Percentiles rank a stretch among this genome's conserved stretches.
These are phyloP conservation scores for Lanius ludovicianus DNA, from an alignment of 2,113 vertebrate genomes.

Conservation along the genomic window DNA sequence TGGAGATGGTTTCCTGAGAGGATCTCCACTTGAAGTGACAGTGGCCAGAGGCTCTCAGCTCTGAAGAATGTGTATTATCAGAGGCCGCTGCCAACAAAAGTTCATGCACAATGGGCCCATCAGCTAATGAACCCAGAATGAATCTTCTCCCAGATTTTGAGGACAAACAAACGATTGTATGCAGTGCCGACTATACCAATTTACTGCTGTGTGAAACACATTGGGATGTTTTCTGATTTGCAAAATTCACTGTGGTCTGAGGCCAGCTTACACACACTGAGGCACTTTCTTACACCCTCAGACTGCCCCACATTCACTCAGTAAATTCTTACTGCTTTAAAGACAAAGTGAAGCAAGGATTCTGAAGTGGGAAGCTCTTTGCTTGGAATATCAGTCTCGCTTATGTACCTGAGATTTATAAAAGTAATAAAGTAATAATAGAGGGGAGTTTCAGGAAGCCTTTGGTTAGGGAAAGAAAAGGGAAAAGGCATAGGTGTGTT, in stretches of 20 bases:
- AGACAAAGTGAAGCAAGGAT: background rate
- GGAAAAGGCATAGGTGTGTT: background rate
- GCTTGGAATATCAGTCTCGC: background rate
- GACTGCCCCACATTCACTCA: background rate
- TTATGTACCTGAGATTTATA: background rate
- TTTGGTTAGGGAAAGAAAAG: background rate
- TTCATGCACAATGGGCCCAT: background rate
- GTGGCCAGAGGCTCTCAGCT: background rate
- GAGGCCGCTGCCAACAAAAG: background rate
- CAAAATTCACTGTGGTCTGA: background rate
- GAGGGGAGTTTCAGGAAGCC: background rate
- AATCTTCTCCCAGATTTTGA: background rate
- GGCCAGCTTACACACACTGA: background rate
- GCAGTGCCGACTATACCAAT: background rate
- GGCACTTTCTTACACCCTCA: background rate
- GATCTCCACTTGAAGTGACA: background rate
- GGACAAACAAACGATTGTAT: conserved; percentile 3
- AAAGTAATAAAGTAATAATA: background rate
- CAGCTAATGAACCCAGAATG: background rate
- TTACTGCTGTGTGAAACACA: background rate
- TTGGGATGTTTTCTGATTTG: background rate
- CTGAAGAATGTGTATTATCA: background rate
- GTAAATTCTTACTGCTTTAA: background rate
- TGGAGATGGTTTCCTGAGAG: background rate
- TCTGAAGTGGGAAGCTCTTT: background rate